Evolutionary conservation across 2,113 vertebrate species (phyloP).

Genomic region (Mesoclemmys tuberculata): DNA sequence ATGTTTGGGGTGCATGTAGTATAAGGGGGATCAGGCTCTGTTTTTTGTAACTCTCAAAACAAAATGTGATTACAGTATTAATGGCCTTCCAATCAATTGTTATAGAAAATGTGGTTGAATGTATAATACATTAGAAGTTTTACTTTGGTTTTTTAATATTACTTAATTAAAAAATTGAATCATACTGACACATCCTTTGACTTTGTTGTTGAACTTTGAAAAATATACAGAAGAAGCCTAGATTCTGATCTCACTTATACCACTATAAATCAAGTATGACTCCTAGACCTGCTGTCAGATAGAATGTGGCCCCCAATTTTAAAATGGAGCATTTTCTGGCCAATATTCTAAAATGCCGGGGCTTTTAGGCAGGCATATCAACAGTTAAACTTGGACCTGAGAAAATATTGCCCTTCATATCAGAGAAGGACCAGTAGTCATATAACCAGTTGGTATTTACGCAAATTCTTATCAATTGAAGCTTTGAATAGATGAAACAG

Average conservation of each 20-base stretch:
- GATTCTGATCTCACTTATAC: background rate
- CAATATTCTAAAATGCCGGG: background rate
- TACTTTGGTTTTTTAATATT: background rate
- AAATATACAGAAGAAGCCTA: background rate
- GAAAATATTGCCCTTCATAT: background rate
- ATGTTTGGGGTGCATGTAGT: background rate
- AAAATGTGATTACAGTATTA: background rate
- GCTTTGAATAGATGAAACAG: constrained; percentile 16
- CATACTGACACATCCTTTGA: background rate
- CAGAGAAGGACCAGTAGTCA: background rate
- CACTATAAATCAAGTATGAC: background rate
- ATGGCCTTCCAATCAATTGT: background rate
- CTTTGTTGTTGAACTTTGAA: background rate
- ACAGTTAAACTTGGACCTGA: constrained; percentile 4
- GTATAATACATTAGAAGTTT: background rate
- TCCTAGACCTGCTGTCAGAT: background rate
- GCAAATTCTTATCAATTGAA: constrained; percentile 18
- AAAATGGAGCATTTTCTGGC: background rate
- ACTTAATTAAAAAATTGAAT: background rate
- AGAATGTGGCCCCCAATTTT: background rate
- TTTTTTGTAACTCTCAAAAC: background rate
- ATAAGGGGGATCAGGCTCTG: background rate
- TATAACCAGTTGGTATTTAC: background rate
- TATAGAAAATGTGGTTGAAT: background rate
- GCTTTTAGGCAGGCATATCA: background rate